Percentiles rank a stretch among this genome's conserved stretches.
Evolutionary conservation across 1,140 invertebrate genomes (phyloP).

Genomic region (Drosophila kanapiae): DNA sequence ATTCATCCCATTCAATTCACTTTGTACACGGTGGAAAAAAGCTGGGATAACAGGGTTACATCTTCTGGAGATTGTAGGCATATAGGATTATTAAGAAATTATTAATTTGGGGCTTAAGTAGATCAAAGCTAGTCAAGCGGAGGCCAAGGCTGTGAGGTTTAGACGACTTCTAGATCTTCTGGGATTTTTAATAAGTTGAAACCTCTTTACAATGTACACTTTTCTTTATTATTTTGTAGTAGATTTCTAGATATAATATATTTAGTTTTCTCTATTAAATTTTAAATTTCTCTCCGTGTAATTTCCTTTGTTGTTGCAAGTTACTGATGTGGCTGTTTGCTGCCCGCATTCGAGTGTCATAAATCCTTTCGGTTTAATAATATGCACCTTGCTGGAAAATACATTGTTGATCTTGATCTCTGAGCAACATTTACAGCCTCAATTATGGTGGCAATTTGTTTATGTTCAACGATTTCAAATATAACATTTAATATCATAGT

Average conservation of each 20-base stretch:
- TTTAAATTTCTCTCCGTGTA: conserved; percentile 5
- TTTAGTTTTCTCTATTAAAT: neutral
- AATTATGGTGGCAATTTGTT: conserved; percentile 36
- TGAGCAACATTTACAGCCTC: conserved; percentile 17
- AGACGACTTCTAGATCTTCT: neutral
- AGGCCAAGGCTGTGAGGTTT: rapidly evolving
- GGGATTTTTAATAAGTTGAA: rapidly evolving
- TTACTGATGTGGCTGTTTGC: conserved; percentile 38
- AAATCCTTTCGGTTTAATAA: conserved; percentile 78
- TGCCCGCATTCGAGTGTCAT: conserved; percentile 75
- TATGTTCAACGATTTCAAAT: neutral
- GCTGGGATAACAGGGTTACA: neutral
- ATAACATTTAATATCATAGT: neutral
- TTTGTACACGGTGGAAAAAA: conserved; percentile 20
- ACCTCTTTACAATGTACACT: neutral
- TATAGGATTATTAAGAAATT: neutral
- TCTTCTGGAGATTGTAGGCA: too few relatives aligned
- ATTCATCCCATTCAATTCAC: conserved; percentile 77
- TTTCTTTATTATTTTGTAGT: neutral
- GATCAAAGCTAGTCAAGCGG: too few relatives aligned
- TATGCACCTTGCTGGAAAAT: conserved; percentile 62
- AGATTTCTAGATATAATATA: neutral
- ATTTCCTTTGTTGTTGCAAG: conserved; percentile 21
- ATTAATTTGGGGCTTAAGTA: neutral
- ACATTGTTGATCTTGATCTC: conserved; percentile 5